A percentile compares a stretch with the other conserved stretches of the same genome.
These are phyloP conservation scores for Actinernus sp. DNA, from an alignment of 92 coral and sea anemone species.

Conservation along the genomic window DNA sequence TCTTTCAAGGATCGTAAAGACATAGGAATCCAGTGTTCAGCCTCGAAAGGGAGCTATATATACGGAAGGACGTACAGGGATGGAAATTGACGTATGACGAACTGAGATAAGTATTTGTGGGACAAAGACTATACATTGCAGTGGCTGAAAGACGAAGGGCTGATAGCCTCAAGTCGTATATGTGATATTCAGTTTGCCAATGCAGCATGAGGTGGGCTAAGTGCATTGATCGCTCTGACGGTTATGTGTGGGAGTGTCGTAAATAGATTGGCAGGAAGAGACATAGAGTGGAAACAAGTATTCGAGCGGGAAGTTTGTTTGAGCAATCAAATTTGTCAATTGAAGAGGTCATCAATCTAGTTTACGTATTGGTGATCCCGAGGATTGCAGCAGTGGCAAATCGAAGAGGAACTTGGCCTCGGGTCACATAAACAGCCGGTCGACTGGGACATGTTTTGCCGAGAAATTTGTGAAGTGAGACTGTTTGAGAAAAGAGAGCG, in stretches of 20 bases:
- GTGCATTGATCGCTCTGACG: slow-evolving; percentile 21
- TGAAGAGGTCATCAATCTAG: slow-evolving; percentile 26
- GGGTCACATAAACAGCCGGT: slow-evolving; percentile 28
- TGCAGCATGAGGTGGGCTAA: slow-evolving; percentile 16
- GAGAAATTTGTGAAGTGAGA: slow-evolving; percentile 40
- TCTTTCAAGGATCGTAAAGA: no score
- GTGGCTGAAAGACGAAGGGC: slow-evolving; percentile 32
- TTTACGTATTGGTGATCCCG: no score
- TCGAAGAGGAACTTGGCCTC: slow-evolving; percentile 25
- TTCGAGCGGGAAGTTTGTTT: slow-evolving; percentile 30
- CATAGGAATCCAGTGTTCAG: no score
- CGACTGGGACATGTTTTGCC: slow-evolving; percentile 56
- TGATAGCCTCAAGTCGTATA: slow-evolving; percentile 29
- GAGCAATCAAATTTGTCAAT: slow-evolving; percentile 27
- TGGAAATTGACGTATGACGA: no score
- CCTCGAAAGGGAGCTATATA: no score
- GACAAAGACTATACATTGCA: slow-evolving; percentile 29
- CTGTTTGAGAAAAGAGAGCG: slow-evolving; percentile 10
- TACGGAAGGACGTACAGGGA: no score
- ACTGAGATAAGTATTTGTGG: no score
- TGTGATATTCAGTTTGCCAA: slow-evolving; percentile 21
- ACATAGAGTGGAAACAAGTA: slow-evolving; percentile 12
- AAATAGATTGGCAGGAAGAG: no score
- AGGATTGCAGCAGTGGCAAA: slow-evolving; percentile 48
- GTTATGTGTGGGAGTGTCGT: slow-evolving; percentile 25